Evolutionary conservation across 37 sponge, comb jelly and placozoan species (phyloP).

Genomic region (Lycopodina hypogea): DNA sequence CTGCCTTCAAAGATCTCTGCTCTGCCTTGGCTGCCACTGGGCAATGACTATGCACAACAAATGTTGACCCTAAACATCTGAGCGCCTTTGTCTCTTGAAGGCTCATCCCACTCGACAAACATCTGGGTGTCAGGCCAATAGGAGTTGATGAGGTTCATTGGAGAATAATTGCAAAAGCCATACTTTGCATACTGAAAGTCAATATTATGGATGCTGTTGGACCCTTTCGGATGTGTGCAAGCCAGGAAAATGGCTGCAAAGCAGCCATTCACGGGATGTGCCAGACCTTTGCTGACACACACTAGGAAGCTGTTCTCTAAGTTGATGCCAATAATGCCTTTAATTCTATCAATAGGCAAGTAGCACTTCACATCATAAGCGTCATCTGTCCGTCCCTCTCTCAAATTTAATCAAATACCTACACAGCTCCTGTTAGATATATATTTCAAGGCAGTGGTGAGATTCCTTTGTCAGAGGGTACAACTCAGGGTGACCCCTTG

Average conservation of each 20-base stretch:
- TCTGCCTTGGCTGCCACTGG: constrained; percentile 31
- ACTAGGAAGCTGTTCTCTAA: constrained; percentile 35
- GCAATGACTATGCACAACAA: constrained; percentile 28
- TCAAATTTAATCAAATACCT: constrained; percentile 27
- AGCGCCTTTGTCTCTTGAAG: constrained; percentile 37
- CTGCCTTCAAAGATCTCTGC: constrained; percentile 33
- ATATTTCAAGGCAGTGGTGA: constrained; percentile 21
- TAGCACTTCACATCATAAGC: constrained; percentile 51
- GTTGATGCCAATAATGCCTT: constrained; percentile 75
- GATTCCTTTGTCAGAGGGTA: constrained; percentile 35
- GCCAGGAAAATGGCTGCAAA: constrained; percentile 65
- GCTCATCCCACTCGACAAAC: constrained; percentile 58
- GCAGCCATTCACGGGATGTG: constrained; percentile 58
- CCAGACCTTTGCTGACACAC: constrained; percentile 25
- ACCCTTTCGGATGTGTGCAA: constrained; percentile 62
- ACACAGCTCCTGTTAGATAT: constrained; percentile 17
- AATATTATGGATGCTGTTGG: constrained; percentile 55
- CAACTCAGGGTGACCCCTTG: constrained; percentile 53
- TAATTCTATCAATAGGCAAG: constrained; percentile 53
- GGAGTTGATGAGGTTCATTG: constrained; percentile 58
- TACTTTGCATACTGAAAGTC: constrained; percentile 11
- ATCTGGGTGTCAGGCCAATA: constrained; percentile 53
- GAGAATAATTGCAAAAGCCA: constrained; percentile 52
- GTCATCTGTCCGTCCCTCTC: constrained; percentile 40
- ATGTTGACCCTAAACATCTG: constrained; percentile 37